Percentiles rank a stretch among this genome's conserved stretches.
Conservation (phyloP, 1,140 invertebrate genomes). For the Pomacea maculata region DNA sequence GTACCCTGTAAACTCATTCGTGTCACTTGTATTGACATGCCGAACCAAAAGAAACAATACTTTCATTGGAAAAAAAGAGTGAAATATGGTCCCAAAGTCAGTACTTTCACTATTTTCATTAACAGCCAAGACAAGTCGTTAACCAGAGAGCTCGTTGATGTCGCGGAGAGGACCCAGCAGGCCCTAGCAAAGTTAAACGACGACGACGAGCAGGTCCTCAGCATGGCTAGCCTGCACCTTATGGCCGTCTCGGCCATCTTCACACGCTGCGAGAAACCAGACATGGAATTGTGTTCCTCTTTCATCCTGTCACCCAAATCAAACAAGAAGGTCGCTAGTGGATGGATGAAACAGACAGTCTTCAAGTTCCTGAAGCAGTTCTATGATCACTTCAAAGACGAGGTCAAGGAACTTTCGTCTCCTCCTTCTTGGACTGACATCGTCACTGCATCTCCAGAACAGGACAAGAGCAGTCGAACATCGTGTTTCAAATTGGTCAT, state of each 20-base stretch:
- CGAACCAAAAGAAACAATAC: no score
- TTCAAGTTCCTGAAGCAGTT: slow-evolving; percentile 3
- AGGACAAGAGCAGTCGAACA: no score
- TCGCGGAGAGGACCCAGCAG: not conserved
- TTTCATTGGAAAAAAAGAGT: no score
- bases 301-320: not conserved
- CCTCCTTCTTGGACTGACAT: no score
- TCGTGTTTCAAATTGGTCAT: no score
- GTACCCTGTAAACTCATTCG: no score
- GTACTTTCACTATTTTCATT: no score
- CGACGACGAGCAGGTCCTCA: not conserved
- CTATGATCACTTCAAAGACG: not conserved
- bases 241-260: slow-evolving; percentile 6
- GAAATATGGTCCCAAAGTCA: no score
- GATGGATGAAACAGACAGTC: slow-evolving; percentile 5
- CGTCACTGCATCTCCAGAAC: no score
- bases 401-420: not conserved
- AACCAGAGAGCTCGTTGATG: not conserved
- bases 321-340: not conserved
- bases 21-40: no score
- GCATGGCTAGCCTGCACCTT: not conserved
- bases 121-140: slow-evolving; percentile 9
- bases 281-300: not conserved
- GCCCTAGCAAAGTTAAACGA: not conserved
- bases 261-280: not conserved